These are phyloP conservation scores for Ridgeia piscesae DNA, from an alignment of 1,140 invertebrate species.

Conservation along the genomic window DNA sequence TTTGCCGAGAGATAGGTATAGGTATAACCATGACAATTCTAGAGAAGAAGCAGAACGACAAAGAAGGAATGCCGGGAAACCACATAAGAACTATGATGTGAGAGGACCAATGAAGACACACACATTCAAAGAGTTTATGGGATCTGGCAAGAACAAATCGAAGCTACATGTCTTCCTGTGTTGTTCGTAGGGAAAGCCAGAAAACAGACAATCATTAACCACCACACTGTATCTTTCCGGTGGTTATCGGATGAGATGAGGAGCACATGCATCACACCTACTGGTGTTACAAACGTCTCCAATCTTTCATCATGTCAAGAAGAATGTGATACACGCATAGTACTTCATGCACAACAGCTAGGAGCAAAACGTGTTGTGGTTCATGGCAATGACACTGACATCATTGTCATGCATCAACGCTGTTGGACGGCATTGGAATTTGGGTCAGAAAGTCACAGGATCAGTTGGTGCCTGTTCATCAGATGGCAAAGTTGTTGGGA, in stretches of 20 bases:
- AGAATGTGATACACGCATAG: background rate
- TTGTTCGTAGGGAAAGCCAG: too few species aligned
- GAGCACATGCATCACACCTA: background rate
- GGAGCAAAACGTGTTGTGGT: background rate
- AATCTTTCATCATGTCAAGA: background rate
- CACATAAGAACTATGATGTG: background rate
- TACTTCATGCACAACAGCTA: background rate
- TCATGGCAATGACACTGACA: conserved; percentile 16
- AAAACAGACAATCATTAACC: background rate
- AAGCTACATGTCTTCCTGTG: background rate
- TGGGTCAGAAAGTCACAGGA: background rate
- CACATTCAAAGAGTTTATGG: conserved; percentile 2
- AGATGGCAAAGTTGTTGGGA: background rate
- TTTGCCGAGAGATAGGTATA: background rate
- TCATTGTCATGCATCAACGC: background rate
- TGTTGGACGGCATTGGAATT: background rate
- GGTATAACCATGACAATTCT: background rate
- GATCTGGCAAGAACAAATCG: background rate
- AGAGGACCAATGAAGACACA: background rate
- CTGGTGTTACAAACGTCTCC: background rate
- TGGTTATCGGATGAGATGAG: background rate
- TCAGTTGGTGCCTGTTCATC: background rate
- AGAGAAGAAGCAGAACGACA: background rate
- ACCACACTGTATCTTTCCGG: background rate
- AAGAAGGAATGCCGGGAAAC: background rate